Evolutionary conservation across 1,140 invertebrate species (phyloP), one percentile per base, ranked within the genome.

Genomic region (Battus philenor): DNA sequence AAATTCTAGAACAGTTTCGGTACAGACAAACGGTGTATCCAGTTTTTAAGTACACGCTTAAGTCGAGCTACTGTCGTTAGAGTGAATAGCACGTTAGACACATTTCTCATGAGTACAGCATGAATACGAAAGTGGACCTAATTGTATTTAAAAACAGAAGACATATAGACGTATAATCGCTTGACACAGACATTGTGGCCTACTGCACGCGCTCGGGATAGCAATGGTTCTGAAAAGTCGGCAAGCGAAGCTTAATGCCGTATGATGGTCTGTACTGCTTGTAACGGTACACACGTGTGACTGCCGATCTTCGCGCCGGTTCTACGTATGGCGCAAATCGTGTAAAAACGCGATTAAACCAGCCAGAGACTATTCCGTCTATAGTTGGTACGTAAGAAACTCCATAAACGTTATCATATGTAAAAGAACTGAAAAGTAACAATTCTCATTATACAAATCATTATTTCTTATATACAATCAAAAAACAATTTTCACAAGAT

Each of bases 161-260:
- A 36, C 33, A 6, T 5, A 22, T 4, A 18, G 9, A 10, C 10
- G 33, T 36, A 20, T 20, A 18, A 17, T 17, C 33, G 16, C 33
- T 22, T 36, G 33, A 36, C 33, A 36, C 18, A 20, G 16, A 36
- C 33, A 36, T 18, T 36, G 33, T 36, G 17, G 33, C 33, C 33
- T 36, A 36, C 33, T 36, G 15, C 6, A 20, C 33, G 33, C 16
- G 33, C 33, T 36, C 20, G 16, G 33, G 33, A 17, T 36, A 15
- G 33, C 33, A 17, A 36, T 16, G 33, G 15, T 36, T 36, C 33
- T 36, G 33, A 36, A 36, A 36, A 36, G 15, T 36, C 33, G 33
- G 33, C 33, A 36, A 36, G 33, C 33, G 33, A 17, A 16, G 33
- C 33, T 36, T 36, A 29, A 29, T 29, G 33, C 33, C 33, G 33